Evolutionary conservation across 2,888 invertebrate genomes (phyloP), one percentile per base, ranked within the genome.

Genomic region (Schizaphis graminum): DNA sequence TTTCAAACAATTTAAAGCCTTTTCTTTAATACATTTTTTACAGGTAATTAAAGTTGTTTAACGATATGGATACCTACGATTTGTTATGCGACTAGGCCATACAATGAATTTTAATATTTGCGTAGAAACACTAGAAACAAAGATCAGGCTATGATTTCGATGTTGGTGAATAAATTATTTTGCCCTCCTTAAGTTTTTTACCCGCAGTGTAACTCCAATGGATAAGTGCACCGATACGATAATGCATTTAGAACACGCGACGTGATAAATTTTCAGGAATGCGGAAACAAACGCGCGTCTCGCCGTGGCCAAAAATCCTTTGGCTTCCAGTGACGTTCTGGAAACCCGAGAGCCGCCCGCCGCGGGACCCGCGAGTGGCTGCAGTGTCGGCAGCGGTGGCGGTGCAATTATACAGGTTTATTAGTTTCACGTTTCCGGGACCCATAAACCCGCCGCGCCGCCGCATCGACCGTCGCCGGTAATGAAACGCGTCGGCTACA

Each of bases 351-450:
- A 84, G 44, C 85, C 47, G 44, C 84, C 41, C n/a, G 26, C 5
- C 28, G 24, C 26, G 53, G 35, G 35, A 67, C 61, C 28, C 61
- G 28, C 28, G 28, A 28, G 28, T 28, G 67, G 47, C 61, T 26
- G n/a, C n/a, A 7, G 77, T 53, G 53, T 13, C 21, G 28, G 67
- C 41, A 35, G 77, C 16, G 53, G 90, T 3, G 57, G 41, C 41
- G 56, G 93, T 85, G 53, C 89, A 90, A 90, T 90, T 85, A 90
- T 86, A 91, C 94, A 86, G 94, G 94, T 91, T 94, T 94, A 94
- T 94, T 94, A 91, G 94, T 94, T 67, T 94, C 94, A 86, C 94
- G 94, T 94, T 94, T 94, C 91, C 57, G 41, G 86, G 84, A 84
- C 56, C 84, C 89, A 35, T 84, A 57, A 90, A 93, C 90, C 94